A percentile compares a stretch with the other conserved stretches of the same genome.
Conservation (phyloP, 2,113 vertebrate genomes). For the Zonotrichia leucophrys region DNA sequence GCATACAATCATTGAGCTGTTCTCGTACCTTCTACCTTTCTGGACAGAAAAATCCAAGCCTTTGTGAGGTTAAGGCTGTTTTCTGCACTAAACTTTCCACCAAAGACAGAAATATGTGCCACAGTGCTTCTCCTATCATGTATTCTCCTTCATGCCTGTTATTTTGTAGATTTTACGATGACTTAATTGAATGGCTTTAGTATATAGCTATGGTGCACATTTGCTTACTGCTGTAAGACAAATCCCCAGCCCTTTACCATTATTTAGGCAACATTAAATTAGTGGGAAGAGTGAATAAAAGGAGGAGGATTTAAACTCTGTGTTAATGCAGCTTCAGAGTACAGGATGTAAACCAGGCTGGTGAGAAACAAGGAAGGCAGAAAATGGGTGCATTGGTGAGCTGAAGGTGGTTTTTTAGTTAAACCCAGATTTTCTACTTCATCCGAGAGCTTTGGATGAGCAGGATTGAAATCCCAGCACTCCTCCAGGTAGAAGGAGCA, state of each 20-base stretch:
- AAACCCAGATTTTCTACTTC: background rate
- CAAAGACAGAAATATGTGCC: background rate
- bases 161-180: background rate
- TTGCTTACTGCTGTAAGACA: background rate
- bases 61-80: background rate
- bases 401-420: background rate
- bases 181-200: background rate
- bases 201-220: accelerated
- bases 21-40: background rate
- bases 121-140: background rate
- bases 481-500: background rate
- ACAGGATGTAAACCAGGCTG: background rate
- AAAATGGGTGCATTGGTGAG: background rate
- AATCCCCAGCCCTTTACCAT: background rate
- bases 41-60: background rate
- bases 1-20: background rate
- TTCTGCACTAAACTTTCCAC: background rate
- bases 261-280: background rate
- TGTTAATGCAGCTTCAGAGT: background rate
- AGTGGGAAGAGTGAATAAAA: background rate
- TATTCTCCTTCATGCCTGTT: background rate
- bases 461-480: background rate
- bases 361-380: background rate
- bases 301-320: background rate
- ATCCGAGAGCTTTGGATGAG: background rate